Evolutionary conservation across 1,140 invertebrate genomes (phyloP).

Genomic region (Nomia melanderi): DNA sequence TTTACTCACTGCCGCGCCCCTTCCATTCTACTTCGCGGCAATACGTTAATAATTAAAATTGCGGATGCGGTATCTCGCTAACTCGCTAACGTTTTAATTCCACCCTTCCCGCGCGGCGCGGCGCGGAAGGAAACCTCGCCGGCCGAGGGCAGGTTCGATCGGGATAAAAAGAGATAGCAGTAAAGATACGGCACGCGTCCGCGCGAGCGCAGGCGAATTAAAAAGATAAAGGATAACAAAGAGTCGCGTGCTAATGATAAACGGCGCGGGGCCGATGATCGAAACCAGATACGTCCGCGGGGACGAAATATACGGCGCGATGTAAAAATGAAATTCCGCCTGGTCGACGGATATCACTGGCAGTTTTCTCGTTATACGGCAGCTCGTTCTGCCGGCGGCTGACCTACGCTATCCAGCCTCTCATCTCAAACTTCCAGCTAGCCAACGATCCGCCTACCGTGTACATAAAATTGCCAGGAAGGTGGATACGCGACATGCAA

Average conservation of each 20-base stretch:
- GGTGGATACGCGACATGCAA: constrained; percentile 50
- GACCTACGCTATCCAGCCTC: constrained; percentile 48
- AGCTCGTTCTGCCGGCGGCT: constrained; percentile 29
- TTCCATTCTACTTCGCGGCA: not conserved
- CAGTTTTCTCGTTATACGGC: constrained; percentile 55
- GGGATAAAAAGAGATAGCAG: not conserved
- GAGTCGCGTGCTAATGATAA: constrained; percentile 56
- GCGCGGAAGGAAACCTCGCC: not conserved
- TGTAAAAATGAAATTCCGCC: constrained; percentile 57
- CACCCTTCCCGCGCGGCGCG: not conserved
- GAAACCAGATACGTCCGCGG: constrained; percentile 52
- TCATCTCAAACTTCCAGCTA: constrained; percentile 42
- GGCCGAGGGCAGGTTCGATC: not conserved
- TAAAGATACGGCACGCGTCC: constrained; percentile 19
- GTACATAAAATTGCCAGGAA: constrained; percentile 52
- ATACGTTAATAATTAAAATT: constrained; percentile 14
- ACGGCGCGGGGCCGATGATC: constrained; percentile 45
- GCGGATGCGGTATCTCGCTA: not conserved
- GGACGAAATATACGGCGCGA: constrained; percentile 41
- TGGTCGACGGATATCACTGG: constrained; percentile 38
- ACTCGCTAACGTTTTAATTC: not conserved
- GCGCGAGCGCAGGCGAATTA: constrained; percentile 38
- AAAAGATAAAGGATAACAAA: constrained; percentile 59
- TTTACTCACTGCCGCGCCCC: not conserved
- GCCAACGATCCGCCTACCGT: constrained; percentile 47